Evolutionary conservation across 1,140 invertebrate genomes (phyloP).

Genomic region (Bombus difficillimus): DNA sequence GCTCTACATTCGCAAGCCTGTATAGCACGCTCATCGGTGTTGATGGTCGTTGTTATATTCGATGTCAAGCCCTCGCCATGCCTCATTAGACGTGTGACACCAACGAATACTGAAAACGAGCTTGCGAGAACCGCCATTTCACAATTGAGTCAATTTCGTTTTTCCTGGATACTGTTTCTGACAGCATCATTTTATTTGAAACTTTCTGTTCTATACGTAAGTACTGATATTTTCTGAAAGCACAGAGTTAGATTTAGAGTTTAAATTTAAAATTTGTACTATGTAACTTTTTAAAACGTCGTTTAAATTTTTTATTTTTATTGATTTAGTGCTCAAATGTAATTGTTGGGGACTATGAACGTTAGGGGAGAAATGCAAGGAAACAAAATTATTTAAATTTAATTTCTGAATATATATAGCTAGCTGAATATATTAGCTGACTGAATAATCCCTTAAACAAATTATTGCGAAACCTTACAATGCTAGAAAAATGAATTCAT

Average conservation of each 20-base stretch:
- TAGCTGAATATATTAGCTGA: no score
- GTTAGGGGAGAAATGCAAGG: no score
- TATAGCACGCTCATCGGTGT: slow-evolving; percentile 54
- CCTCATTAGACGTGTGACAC: slow-evolving; percentile 32
- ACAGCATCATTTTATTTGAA: background rate
- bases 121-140: background rate
- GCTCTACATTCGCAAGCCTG: slow-evolving; percentile 62
- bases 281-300: background rate
- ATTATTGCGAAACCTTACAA: no score
- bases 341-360: no score
- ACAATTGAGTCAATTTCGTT: background rate
- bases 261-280: background rate
- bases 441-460: no score
- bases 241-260: background rate
- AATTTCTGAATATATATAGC: no score
- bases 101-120: slow-evolving; percentile 17
- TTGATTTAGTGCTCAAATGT: no score
- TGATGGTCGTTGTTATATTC: slow-evolving; percentile 67
- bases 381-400: no score
- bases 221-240: background rate
- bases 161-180: background rate
- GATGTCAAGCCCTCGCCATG: slow-evolving; percentile 53
- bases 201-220: background rate
- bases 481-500: no score
- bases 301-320: no score